Conservation (phyloP, 2,888 invertebrate species). For the Formica aserva region DNA sequence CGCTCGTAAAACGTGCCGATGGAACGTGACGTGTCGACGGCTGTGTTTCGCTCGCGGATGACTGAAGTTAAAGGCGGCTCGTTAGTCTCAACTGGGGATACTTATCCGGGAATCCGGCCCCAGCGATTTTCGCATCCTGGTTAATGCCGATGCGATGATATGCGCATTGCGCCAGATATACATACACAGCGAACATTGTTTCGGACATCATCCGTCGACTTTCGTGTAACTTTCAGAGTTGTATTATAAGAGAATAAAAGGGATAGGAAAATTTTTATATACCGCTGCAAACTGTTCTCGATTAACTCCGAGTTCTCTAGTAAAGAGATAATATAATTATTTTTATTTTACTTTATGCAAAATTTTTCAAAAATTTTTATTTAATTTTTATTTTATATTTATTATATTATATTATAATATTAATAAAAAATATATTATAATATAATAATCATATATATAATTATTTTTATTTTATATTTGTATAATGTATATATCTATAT, state of each 20-base stretch:
- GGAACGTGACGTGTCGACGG: slow-evolving; percentile 54
- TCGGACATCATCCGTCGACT: slow-evolving; percentile 12
- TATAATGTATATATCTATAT: no score
- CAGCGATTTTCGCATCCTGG: slow-evolving; percentile 48
- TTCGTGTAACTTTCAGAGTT: neutral
- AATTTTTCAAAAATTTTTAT: no score
- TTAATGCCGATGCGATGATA: slow-evolving; percentile 40
- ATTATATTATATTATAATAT: no score
- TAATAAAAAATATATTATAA: no score
- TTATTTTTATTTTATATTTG: no score
- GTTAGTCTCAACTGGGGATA: slow-evolving; percentile 46
- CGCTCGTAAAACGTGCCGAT: slow-evolving; percentile 56
- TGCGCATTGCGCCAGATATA: slow-evolving; percentile 16
- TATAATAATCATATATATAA: no score
- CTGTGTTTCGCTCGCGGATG: slow-evolving; percentile 51
- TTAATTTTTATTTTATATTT: no score
- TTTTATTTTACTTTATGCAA: no score
- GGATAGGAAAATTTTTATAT: neutral
- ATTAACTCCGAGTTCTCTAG: neutral
- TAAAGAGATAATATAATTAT: neutral
- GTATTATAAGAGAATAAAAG: neutral
- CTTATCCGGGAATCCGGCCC: slow-evolving; percentile 48
- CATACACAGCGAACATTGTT: slow-evolving; percentile 19
- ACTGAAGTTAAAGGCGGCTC: slow-evolving; percentile 51
- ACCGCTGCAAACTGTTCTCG: neutral